Evolutionary conservation across 2,797 vertebrate genomes (phyloP).

Genomic region (Otolemur crassicaudatus): DNA sequence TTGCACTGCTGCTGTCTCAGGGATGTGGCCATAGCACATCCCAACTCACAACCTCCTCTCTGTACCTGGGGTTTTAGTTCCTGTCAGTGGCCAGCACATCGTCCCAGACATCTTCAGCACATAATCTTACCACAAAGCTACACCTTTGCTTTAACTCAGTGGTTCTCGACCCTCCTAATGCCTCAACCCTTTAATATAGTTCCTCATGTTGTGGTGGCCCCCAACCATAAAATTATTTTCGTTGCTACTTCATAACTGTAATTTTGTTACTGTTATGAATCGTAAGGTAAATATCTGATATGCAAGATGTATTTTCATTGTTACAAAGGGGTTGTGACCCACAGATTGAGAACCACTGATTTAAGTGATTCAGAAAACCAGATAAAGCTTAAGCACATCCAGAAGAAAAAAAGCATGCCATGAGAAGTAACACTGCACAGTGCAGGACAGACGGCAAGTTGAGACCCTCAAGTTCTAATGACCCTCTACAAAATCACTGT

Average conservation of each 20-base stretch:
- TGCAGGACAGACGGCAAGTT: not conserved
- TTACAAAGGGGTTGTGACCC: no score
- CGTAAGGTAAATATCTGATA: no score
- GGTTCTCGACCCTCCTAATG: no score
- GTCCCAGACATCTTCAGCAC: fast-evolving
- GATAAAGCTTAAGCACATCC: not conserved
- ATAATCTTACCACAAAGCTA: no score
- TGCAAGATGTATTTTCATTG: no score
- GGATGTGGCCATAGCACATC: fast-evolving
- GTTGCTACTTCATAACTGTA: no score
- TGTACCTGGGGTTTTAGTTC: not conserved
- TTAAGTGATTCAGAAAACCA: not conserved
- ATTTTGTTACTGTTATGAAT: no score
- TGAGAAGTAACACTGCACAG: not conserved
- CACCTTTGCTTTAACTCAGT: not conserved
- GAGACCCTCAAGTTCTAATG: not conserved
- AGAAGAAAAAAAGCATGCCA: not conserved
- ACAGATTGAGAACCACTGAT: no score
- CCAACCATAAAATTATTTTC: no score
- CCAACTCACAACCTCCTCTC: not conserved
- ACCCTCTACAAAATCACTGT: not conserved
- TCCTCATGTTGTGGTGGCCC: no score
- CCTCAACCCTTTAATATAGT: no score
- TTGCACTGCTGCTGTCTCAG: not conserved
- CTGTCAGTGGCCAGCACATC: no score